These are phyloP conservation scores for Nannobrachium achirus DNA, from an alignment of 2,113 vertebrate genomes.

Conservation along the genomic window DNA sequence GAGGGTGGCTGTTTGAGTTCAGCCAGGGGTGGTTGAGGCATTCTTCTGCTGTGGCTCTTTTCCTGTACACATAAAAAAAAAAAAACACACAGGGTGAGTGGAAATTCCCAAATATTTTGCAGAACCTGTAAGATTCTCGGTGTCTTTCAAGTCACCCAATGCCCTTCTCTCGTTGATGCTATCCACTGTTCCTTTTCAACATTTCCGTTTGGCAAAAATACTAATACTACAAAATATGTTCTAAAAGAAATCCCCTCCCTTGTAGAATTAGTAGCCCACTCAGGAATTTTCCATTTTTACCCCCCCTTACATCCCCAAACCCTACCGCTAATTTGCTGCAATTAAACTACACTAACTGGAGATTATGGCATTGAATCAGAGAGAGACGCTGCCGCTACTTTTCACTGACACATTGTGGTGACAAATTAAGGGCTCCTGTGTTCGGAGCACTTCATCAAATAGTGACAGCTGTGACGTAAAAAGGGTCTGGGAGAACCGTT, in stretches of 20 bases:
- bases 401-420: constrained; percentile 26
- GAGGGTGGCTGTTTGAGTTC: constrained; percentile 37
- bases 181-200: constrained; percentile 48
- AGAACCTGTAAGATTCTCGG: constrained; percentile 31
- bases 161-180: constrained; percentile 14
- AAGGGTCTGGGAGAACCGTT: not conserved
- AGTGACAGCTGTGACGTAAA: constrained; percentile 8
- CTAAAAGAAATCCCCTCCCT: constrained; percentile 15
- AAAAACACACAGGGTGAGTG: constrained; percentile 59
- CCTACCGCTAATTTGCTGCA: constrained; percentile 49
- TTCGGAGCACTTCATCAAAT: constrained; percentile 16
- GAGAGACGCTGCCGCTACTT: constrained; percentile 41
- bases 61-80: constrained; percentile 69
- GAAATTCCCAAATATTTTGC: constrained; percentile 60
- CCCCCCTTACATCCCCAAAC: constrained; percentile 7
- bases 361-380: constrained; percentile 43
- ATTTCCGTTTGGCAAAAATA: constrained; percentile 34
- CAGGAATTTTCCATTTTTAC: constrained; percentile 59
- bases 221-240: constrained; percentile 26
- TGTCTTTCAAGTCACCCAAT: constrained; percentile 34
- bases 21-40: constrained; percentile 84
- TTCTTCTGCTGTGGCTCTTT: constrained; percentile 81
- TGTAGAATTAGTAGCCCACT: constrained; percentile 48
- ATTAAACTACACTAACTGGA: constrained; percentile 54
- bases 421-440: constrained; percentile 24